Evolutionary conservation across 1,140 invertebrate genomes (phyloP), one percentile per base, ranked within the genome.

Genomic region (Lerema accius): DNA sequence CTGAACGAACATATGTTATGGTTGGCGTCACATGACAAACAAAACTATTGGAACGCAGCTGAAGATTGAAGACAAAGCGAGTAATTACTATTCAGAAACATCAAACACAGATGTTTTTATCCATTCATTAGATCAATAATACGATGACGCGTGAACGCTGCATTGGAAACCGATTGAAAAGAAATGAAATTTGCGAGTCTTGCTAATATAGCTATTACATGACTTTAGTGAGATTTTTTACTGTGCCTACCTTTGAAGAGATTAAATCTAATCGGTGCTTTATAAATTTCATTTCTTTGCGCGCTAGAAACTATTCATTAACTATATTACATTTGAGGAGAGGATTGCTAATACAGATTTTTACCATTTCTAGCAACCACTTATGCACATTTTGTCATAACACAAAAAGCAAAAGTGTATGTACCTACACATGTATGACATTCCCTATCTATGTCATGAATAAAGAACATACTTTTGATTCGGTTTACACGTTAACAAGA

Each of bases 61-160:
- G 58, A 69, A 69, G 23, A 69, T 42, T 43, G 45, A 51, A 78
- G 40, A 78, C 71, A 78, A 78, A 76, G 68, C 40, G 43, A 65
- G 32, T 64, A 75, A 78, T 76, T 76, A 71, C 63, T 62, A 64
- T 65, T 69, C 49, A 62, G 67, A 60, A 63, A 74, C 64, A 65
- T 69, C 72, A 69, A 73, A 76, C 69, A 80, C 78, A 80, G 69
- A 45, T 80, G 78, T 65, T 74, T 65, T 55, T 65, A 61, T 56
- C 43, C 51, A 43, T 56, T 56, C 13, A 43, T 43, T 26, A 55
- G 17, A 63, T 70, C 32, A 53, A 69, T 64, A 62, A 60, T 56
- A 51, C 50, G 42, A 60, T 69, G 62, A 53, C 63, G 51, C 58
- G 26, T 32, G 40, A 59, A 42, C 28, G 42, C 37, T 53, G 39